These are phyloP conservation scores for Pseudorectes ferrugineus DNA, from an alignment of 2,113 vertebrate genomes.

Conservation along the genomic window DNA sequence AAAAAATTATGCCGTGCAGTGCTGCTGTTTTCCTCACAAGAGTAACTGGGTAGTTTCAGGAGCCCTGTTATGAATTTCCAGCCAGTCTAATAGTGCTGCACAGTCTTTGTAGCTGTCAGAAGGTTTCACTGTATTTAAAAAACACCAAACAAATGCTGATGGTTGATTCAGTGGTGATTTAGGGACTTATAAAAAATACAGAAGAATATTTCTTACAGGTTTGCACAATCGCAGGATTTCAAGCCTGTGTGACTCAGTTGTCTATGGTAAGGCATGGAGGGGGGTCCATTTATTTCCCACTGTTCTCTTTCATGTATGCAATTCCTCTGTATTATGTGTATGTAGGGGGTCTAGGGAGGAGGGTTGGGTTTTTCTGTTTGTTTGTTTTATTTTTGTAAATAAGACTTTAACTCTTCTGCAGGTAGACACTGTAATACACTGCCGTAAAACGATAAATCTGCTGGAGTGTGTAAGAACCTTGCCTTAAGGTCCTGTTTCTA, in stretches of 20 bases:
- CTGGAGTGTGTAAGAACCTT: not conserved
- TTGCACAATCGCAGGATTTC: not conserved
- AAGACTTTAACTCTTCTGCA: not conserved
- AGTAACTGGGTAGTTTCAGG: not conserved
- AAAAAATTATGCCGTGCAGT: not conserved
- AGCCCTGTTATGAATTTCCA: not conserved
- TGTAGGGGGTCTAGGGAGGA: not conserved
- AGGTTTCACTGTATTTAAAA: not conserved
- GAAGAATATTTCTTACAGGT: not conserved
- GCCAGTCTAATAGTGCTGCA: not conserved
- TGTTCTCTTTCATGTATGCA: not conserved
- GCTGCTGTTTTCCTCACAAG: not conserved
- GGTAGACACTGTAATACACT: not conserved
- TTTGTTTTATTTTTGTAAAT: not conserved
- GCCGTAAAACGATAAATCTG: not conserved
- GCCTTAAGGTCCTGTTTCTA: constrained; percentile 15
- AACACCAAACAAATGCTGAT: not conserved
- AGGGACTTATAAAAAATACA: not conserved
- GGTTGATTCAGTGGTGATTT: not conserved
- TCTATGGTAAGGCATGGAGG: not conserved
- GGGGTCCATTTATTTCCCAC: not conserved
- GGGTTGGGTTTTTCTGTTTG: not conserved
- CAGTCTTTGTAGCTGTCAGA: not conserved
- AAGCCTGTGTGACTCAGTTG: not conserved
- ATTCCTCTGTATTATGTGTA: not conserved